Percentiles rank a stretch among this genome's conserved stretches.
Evolutionary conservation across 2,113 vertebrate species (phyloP).

Genomic region (Paedocypris sp.): DNA sequence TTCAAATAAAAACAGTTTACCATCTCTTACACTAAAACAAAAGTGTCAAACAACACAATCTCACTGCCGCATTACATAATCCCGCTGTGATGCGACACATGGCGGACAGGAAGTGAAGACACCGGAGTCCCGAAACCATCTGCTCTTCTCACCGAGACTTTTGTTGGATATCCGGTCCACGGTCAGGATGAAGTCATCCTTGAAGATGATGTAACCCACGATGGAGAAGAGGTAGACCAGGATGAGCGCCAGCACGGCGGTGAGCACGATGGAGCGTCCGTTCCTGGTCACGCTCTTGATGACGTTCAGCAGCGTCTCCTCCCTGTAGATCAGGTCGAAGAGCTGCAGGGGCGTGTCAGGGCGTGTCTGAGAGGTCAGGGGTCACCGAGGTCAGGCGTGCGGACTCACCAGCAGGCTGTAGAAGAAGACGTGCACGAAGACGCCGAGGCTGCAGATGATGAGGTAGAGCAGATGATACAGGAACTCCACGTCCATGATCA

Average conservation of each 20-base stretch:
- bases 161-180: conserved; percentile 93
- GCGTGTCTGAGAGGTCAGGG: neutral
- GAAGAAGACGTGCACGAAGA: conserved; percentile 96
- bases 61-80: too few species aligned
- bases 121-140: too few species aligned
- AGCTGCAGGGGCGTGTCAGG: conserved; percentile 61
- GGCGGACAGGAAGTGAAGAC: too few species aligned
- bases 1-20: too few species aligned
- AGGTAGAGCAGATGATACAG: conserved; percentile 94
- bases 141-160: conserved; percentile 55
- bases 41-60: too few species aligned
- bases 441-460: conserved; percentile 86
- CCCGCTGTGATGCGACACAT: too few species aligned
- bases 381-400: neutral
- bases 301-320: conserved; percentile 93
- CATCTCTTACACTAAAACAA: too few species aligned
- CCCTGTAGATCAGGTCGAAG: conserved; percentile 92
- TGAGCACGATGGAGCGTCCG: conserved; percentile 92
- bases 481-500: conserved; percentile 94
- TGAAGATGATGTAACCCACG: conserved; percentile 97
- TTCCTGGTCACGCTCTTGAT: conserved; percentile 98
- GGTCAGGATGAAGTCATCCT: conserved; percentile 94
- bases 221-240: conserved; percentile 98
- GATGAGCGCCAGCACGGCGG: conserved; percentile 90
- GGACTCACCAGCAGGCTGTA: conserved; percentile 85